Evolutionary conservation across 2,797 vertebrate genomes (phyloP), one percentile per base, ranked within the genome.

Genomic region (Phalloptychus januarius): DNA sequence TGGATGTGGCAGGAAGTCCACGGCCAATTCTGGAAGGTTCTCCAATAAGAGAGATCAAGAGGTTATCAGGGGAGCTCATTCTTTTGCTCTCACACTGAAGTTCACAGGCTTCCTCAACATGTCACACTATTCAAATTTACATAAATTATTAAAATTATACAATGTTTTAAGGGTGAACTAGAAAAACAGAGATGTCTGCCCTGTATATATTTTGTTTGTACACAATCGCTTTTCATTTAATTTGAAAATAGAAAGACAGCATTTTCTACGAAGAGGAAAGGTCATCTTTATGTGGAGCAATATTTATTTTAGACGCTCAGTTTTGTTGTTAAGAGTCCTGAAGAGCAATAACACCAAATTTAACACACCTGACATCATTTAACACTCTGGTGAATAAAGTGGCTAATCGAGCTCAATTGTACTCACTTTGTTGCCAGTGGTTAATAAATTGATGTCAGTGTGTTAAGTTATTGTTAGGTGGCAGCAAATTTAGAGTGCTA

Each of bases 1-100:
- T 61, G 76, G 73, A 81, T 75, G 61, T 74, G 79, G 77, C 74
- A 81, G 85, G 85, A 90, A 85, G 85, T 85, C 77, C 71, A 40
- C 58, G 67, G 70, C 58, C 81, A 46, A 25, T 77, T 83, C 77
- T 73, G n/a, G 70, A 77, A 38, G 40, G 79, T 74, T 79, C 85
- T 77, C 76, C 67, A 84, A 80, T 63, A 40, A 69, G 5, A 20
- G 31, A 73, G 75, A 85, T 80, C 78, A 63, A 45, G 79, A 80
- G 78, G 77, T 80, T 78, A 61, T 74, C 74, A 33, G 45, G 2
- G 28, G 13, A 45, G 44, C 75, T 75, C n/a, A 75, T 72, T 73
- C 15, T 77, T 36, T 71, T 36, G 16, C n/a, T 11, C 72, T 67
- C 72, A 75, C 48, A 69, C 72, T 76, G 75, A 36, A 70, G n/a